Base-by-base conservation (phyloP, 1,140 invertebrate genomes). In the Eubasilissa regina region DNA sequence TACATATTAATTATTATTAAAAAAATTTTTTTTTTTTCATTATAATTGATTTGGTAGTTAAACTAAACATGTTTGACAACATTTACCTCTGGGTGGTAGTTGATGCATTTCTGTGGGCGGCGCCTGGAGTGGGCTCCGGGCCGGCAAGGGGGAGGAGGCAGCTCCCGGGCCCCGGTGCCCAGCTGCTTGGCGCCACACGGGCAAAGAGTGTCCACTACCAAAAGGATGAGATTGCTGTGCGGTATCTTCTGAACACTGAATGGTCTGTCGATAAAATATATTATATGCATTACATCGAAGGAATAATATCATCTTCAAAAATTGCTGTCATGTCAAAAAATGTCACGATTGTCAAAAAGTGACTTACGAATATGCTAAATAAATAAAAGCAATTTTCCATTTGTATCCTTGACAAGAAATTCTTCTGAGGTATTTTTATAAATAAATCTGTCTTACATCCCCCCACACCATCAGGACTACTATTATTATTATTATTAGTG, bases 241-340 rank as follows among this genome's bases (percentile, higher is more conserved):
- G 94, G 95, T 83, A 97, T 96, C 88, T 96, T 96, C 85, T 97
- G 96, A 11, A 97, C 96, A 87, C 96, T 97, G 88, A 97, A 98
- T 12, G 95, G 95, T 82, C 95, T 96, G 87, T 15, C 6, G 78
- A 81, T 45, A 73, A 21, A 77, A 35, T 13, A 3, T 35, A 35
- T 3, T 3, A 35, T 6, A 35, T 35, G 25, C 25, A 35, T 35
- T 35, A 35, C n/a, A n/a, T n/a, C n/a, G n/a, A n/a, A 3, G 25
- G 1, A 35, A 35, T 6, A 3, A 35, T 35, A 35, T 6, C 25
- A 35, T 35, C 6, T 35, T 35, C 25, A 35, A 35, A 35, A 35
- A 35, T 6, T 35, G 25, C 25, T 6, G 6, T 6, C 6, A 35
- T 35, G 25, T 35, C 25, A 35, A 6, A 35, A 35, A 35, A 35